phyloP scores from a whole-genome alignment of 2,888 invertebrate species.

The Trisateles emortualis region DNA sequence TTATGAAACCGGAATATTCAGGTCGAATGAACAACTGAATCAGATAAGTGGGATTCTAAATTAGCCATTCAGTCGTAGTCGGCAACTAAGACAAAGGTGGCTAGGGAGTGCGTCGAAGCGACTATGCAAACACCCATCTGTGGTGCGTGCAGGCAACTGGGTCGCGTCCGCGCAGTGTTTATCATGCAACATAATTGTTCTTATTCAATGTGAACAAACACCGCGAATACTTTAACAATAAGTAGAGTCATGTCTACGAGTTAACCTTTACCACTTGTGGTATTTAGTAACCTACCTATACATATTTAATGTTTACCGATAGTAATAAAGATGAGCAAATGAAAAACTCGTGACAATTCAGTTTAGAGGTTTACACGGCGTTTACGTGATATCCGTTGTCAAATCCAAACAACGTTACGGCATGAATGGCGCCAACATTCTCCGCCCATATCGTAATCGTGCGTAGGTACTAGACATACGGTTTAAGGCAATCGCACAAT shows the following conservation, averaged over 20 bases:
- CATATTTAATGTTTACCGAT: slow-evolving; percentile 56
- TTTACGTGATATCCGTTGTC: slow-evolving; percentile 69
- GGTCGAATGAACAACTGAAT: slow-evolving; percentile 81
- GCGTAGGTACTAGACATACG: slow-evolving; percentile 25
- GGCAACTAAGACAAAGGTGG: slow-evolving; percentile 76
- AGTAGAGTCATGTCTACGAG: slow-evolving; percentile 23
- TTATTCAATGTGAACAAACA: slow-evolving; percentile 67
- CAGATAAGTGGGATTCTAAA: slow-evolving; percentile 79
- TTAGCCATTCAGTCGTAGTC: slow-evolving; percentile 74
- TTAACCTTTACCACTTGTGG: slow-evolving; percentile 42
- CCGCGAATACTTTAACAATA: slow-evolving; percentile 34
- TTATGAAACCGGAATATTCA: slow-evolving; percentile 78
- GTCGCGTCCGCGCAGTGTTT: slow-evolving; percentile 65
- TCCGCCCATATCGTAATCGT: slow-evolving; percentile 51
- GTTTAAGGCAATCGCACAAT: slow-evolving; percentile 57
- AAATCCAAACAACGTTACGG: slow-evolving; percentile 63
- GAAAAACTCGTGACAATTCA: slow-evolving; percentile 66
- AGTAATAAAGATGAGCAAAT: slow-evolving; percentile 55
- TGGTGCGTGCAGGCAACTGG: slow-evolving; percentile 68
- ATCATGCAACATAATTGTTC: slow-evolving; percentile 66
- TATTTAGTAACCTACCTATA: slow-evolving; percentile 26
- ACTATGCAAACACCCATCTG: slow-evolving; percentile 74
- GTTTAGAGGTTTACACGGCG: slow-evolving; percentile 66
- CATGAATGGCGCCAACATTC: slow-evolving; percentile 73
- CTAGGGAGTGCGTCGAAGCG: slow-evolving; percentile 71